Conservation (phyloP, 2,888 invertebrate genomes). For the Drosophila paracracens region DNA sequence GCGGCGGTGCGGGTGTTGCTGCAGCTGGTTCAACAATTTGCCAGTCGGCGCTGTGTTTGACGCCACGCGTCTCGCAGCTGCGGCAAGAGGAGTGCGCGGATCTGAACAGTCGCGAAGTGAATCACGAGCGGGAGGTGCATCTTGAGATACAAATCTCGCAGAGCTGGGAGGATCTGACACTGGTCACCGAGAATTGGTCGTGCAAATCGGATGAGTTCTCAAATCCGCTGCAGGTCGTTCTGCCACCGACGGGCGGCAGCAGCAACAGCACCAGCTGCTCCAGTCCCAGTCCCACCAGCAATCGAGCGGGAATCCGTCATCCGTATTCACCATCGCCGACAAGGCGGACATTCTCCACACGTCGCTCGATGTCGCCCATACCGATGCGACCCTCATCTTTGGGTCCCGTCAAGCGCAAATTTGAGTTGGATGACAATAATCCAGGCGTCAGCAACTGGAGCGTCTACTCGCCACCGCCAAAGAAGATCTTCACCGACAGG, state of each 20-base stretch:
- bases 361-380: conserved; percentile 95
- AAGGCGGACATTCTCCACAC: conserved; percentile 91
- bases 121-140: conserved; percentile 96
- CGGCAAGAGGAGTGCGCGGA: conserved; percentile 95
- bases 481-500: conserved; percentile 85
- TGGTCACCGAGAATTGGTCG: conserved; percentile 88
- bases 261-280: conserved; percentile 86
- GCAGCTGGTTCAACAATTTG: conserved; percentile 9
- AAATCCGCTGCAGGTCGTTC: conserved; percentile 85
- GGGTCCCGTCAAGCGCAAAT: conserved; percentile 87
- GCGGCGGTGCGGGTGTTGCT: conserved; percentile 6
- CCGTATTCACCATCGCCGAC: conserved; percentile 93
- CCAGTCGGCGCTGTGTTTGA: conserved; percentile 86
- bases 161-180: conserved; percentile 95
- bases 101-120: conserved; percentile 93
- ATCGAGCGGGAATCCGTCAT: conserved; percentile 82
- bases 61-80: conserved; percentile 94
- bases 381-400: conserved; percentile 91
- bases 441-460: conserved; percentile 81
- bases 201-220: conserved; percentile 86
- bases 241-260: conserved; percentile 85
- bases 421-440: conserved; percentile 83
- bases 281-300: conserved; percentile 87
- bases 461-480: conserved; percentile 84
- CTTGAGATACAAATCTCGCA: conserved; percentile 97